Evolutionary conservation across 2,113 vertebrate genomes (phyloP).

Genomic region (Semicossyphus pulcher): DNA sequence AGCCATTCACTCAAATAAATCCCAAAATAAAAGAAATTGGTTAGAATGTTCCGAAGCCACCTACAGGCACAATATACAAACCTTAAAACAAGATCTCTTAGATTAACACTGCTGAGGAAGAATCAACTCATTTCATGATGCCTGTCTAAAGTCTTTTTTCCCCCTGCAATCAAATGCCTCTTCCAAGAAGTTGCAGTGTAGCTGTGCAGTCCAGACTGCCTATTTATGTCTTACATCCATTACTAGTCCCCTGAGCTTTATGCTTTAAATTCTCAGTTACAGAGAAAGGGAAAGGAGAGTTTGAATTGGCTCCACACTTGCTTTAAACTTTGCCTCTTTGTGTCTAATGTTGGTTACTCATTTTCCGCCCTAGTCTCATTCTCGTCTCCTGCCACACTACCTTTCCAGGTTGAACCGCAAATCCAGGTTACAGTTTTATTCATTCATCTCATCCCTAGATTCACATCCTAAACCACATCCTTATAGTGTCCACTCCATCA

Average conservation of each 20-base stretch:
- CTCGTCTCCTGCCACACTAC: slow-evolving; percentile 10
- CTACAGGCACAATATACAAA: too few relatives aligned
- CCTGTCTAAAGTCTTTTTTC: too few relatives aligned
- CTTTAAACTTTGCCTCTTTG: too few relatives aligned
- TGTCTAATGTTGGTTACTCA: too few relatives aligned
- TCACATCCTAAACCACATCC: slow-evolving; percentile 43
- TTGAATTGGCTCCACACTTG: slow-evolving; percentile 6
- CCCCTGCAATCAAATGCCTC: too few relatives aligned
- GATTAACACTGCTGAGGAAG: too few relatives aligned
- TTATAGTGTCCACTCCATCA: slow-evolving; percentile 33
- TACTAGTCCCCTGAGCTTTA: neutral
- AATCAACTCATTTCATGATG: too few relatives aligned
- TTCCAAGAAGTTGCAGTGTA: too few relatives aligned
- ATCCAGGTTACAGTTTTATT: neutral
- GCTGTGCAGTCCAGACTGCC: too few relatives aligned
- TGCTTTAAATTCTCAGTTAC: slow-evolving; percentile 14
- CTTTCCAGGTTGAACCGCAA: neutral
- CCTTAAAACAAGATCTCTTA: too few relatives aligned
- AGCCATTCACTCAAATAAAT: neutral
- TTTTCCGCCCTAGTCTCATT: slow-evolving; percentile 14
- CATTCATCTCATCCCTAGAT: neutral
- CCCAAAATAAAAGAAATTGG: neutral
- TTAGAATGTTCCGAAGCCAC: neutral
- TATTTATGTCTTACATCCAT: too few relatives aligned
- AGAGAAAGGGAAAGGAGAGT: neutral